A percentile compares a stretch with the other conserved stretches of the same genome.
Conservation (phyloP, 2,113 vertebrate species). For the Anhinga anhinga region DNA sequence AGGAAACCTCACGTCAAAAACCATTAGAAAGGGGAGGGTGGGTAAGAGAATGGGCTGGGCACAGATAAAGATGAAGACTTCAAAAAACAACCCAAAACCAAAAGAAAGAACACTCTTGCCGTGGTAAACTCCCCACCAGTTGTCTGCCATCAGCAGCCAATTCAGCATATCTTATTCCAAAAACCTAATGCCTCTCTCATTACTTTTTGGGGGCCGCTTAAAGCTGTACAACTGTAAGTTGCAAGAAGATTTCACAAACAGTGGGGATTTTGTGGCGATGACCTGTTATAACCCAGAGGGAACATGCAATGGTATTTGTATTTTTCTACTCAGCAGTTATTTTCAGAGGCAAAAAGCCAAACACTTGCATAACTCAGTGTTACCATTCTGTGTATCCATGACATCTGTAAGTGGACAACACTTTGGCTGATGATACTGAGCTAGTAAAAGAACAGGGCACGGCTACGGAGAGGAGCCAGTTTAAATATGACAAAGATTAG, state of each 20-base stretch:
- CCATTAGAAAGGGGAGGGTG: not conserved
- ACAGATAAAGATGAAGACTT: not conserved
- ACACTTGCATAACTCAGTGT: not conserved
- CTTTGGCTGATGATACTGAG: not conserved
- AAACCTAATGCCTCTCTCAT: not conserved
- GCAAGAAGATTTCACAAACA: not conserved
- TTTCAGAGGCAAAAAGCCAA: slow-evolving; percentile 47
- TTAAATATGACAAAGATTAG: slow-evolving; percentile 9
- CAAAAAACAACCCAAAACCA: not conserved
- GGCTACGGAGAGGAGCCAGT: not conserved
- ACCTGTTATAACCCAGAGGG: slow-evolving; percentile 26
- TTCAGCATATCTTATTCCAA: not conserved
- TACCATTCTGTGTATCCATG: not conserved
- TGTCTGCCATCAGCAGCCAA: not conserved
- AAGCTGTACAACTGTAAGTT: not conserved
- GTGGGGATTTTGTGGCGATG: not conserved
- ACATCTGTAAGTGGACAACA: not conserved
- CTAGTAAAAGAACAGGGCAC: not conserved
- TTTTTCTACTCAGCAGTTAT: not conserved
- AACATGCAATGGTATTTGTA: not conserved
- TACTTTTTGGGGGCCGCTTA: not conserved
- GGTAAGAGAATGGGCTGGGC: not conserved
- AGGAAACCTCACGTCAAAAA: not conserved
- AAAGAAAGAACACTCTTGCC: not conserved
- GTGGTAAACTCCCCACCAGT: not conserved